Base-by-base conservation (phyloP, 1,140 invertebrate species). In the Danaus plexippus region DNA sequence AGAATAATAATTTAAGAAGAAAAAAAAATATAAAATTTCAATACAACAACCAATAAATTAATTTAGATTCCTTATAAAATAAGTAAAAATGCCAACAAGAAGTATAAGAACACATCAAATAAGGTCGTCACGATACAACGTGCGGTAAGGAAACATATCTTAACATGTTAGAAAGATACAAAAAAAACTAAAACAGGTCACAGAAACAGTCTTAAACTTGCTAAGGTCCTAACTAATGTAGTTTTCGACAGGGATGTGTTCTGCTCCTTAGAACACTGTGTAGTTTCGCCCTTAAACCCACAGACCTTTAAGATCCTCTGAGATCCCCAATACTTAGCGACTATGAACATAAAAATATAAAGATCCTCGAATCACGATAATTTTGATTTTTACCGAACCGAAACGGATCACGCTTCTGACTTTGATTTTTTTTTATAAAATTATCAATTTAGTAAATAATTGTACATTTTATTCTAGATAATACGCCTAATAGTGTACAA, bases 31-130 rank as follows among this genome's bases (percentile, higher is more conserved):
- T 76, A 84, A 85, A 83, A 77, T 87, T 85, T 85, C 71, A 83
- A 87, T 85, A 80, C 77, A 87, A 87, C 79, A 87, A 87, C 84
- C 82, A 85, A 87, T 87, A 87, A 87, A 85, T 85, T 87, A 87
- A 85, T 87, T 87, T 87, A 79, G 84, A 81, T 76, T 76, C 73
- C 82, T 87, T 84, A 85, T 84, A 87, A 87, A 87, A 85, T 87
- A 87, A 84, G 81, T 85, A 85, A 84, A 83, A 87, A 84, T 80
- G 81, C 84, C 84, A 87, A 87, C 84, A 87, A 87, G 82, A 87
- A 83, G 77, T 86, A 84, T 83, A 84, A 85, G 84, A 87, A 87
- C 82, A 87, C 84, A 87, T 85, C 73, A 77, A 65, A 80, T 77
- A 85, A 77, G 73, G 80, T 77, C 69, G 54, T 47, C 63, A 67